Base-by-base conservation (phyloP, 2,113 vertebrate species). In the Limnothrissa miodon region DNA sequence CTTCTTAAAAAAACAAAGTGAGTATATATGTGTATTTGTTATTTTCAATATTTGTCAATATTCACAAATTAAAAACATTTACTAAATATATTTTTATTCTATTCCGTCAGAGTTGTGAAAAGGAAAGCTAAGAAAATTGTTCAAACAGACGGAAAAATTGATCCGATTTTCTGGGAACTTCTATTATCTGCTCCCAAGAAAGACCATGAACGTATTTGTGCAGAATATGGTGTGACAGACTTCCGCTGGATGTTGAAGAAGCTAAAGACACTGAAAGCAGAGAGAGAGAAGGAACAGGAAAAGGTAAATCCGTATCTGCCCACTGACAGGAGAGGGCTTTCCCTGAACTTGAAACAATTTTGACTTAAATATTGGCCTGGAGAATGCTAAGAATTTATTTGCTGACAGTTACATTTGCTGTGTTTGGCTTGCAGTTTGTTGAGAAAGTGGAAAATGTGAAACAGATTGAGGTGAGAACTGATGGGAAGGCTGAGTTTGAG, bases 191-290 rank as follows among this genome's bases (percentile, higher is more conserved):
- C 95, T 10, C 93, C 94, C 79, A 96, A 81, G 80, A 98, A 89
- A 86, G 93, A 99, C 86, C 98, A 98, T 29, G 97, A 99, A 89
- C 93, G 88, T 79, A 97, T 98, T 87, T 98, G 97, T 85, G 19
- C 89, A 0, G 95, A 97, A 13, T 96, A 95, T 25, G 97, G 97
- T 5, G 90, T 98, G 7, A 95, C 91, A 1, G 96, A 99, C 88
- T 99, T 95, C 86, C 95, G 97, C 9, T 96, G 96, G 87, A 92
- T 98, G 95, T 90, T 98, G 87, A 97, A 92, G 82, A 95, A 87
- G 90, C 92, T 99, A 48, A 95, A 95, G 48, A 90, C 95, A 87
- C 86, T 97, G 86, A 96, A 90, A 85, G 93, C 92, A 83, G 94
- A 96, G 46, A 87, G 88, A 15, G 92, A 94, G 39, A 93, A 88